phyloP scores from a whole-genome alignment of 2,113 vertebrate species.

The Ophthalmolycus amberensis region DNA sequence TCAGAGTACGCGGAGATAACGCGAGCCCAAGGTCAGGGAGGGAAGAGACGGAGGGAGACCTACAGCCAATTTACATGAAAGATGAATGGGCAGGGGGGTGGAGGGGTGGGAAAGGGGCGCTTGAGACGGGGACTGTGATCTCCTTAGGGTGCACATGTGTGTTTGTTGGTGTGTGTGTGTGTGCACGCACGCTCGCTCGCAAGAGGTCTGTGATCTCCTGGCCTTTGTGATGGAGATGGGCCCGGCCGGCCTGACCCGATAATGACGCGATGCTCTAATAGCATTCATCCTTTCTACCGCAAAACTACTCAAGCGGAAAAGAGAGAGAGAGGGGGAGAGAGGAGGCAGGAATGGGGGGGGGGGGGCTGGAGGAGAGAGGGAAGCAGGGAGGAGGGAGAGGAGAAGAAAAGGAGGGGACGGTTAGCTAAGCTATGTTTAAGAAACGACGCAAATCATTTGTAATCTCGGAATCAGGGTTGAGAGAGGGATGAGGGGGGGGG shows the following conservation, averaged over 20 bases:
- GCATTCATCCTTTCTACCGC: constrained; percentile 82
- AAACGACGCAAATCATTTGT: constrained; percentile 80
- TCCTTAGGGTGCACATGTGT: constrained; percentile 65
- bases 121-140: constrained; percentile 75
- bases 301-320: constrained; percentile 82
- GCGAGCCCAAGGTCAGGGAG: constrained; percentile 82
- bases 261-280: constrained; percentile 83
- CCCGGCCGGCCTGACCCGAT: constrained; percentile 78
- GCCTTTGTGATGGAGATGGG: constrained; percentile 85
- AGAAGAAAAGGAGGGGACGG: constrained; percentile 55
- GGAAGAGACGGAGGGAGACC: constrained; percentile 71
- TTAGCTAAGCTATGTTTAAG: constrained; percentile 78
- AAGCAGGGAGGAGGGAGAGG: constrained; percentile 33
- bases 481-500: constrained; percentile 46
- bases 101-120: constrained; percentile 39
- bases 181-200: constrained; percentile 12
- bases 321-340: constrained; percentile 49
- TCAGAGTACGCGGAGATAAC: constrained; percentile 78
- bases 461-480: constrained; percentile 74
- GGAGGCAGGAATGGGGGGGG: not conserved
- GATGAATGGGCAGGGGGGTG: constrained; percentile 75
- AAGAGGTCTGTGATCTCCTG: constrained; percentile 81
- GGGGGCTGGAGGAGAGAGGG: constrained; percentile 48
- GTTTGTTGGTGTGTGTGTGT: constrained; percentile 20
- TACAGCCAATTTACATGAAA: constrained; percentile 83